Evolutionary conservation across 2,888 invertebrate species (phyloP).

Genomic region (Drosophila multiciliata): DNA sequence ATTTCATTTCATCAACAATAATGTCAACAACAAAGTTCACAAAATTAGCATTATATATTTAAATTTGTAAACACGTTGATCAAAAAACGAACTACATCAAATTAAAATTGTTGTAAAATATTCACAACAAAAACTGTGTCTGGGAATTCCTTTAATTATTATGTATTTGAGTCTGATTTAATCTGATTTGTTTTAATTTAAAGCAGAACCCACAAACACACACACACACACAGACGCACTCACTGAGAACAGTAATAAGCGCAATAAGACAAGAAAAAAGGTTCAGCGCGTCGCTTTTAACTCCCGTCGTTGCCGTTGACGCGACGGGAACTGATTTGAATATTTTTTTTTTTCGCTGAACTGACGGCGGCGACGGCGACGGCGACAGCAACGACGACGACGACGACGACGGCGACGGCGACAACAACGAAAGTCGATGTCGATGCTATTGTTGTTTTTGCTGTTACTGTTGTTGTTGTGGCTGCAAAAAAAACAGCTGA

Average conservation of each 20-base stretch:
- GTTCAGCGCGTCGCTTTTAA: slow-evolving; percentile 35
- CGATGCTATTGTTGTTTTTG: slow-evolving; percentile 26
- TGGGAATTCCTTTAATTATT: slow-evolving; percentile 6
- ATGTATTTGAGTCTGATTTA: slow-evolving; percentile 31
- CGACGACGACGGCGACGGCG: slow-evolving; percentile 4
- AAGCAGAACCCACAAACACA: slow-evolving; percentile 15
- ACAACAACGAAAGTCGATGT: slow-evolving; percentile 24
- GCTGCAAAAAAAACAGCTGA: slow-evolving; percentile 46
- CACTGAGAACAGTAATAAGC: slow-evolving; percentile 3
- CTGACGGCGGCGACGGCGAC: slow-evolving; percentile 30
- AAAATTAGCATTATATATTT: slow-evolving; percentile 31
- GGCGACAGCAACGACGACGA: slow-evolving; percentile 9
- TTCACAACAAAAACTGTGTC: slow-evolving; percentile 22
- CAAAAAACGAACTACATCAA: slow-evolving; percentile 1
- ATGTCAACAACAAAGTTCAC: slow-evolving; percentile 10
- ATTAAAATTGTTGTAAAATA: slow-evolving; percentile 11
- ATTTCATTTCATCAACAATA: slow-evolving; percentile 4
- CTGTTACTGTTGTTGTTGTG: slow-evolving; percentile 30
- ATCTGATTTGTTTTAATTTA: slow-evolving; percentile 46
- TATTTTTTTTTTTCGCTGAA: slow-evolving; percentile 42
- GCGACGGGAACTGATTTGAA: slow-evolving; percentile 75
- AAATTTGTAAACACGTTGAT: not conserved
- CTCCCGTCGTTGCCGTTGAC: slow-evolving; percentile 54
- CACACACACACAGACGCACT: not conserved
- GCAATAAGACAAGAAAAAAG: not conserved